Evolutionary conservation across 2,113 vertebrate species (phyloP), one percentile per base, ranked within the genome.

Genomic region (Panthera leo): DNA sequence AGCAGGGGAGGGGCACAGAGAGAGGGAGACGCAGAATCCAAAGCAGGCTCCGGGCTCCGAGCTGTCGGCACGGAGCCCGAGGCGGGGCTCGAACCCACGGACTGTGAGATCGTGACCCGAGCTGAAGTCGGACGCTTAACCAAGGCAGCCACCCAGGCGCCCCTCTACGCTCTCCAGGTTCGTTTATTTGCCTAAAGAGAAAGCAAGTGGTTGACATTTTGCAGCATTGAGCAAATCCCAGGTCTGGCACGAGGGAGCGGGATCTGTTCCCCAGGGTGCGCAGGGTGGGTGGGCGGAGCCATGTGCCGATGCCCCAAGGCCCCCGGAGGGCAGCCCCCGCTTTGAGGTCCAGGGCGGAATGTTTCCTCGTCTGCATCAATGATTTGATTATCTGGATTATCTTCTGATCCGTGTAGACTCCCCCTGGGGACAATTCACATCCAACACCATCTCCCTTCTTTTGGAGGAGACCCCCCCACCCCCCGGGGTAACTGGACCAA

Each of bases 251-350:
- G 34, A 36, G 76, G 36, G 89, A 48, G 61, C 48, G 10, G 42
- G 23, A 16, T 21, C 71, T 19, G 15, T 15, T 34, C 48, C 15
- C 39, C 5, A 0, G 13, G 4, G 71, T 8, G 65, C 25, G 1
- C 5, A 4, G 48, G 27, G 82, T 7, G 7, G 55, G 0, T 0
- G 15, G 71, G 6, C 21, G 0, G 5, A 10, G 42, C 18, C 4
- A 0, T 0, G 1, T 0, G 31, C 34, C 3, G 70, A 7, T 0
- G 48, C 68, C 85, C 3, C 2, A 10, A 16, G 8, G 7, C 39
- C 75, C 0, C 5, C 3, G 19, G 27, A 12, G 12, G 75, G 39
- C 39, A 12, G 83, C 67, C 31, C 45, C 63, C 5, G 91, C 48
- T 2, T 7, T 39, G 9, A 53, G 45, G 76, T 36, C 70, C 53